phyloP scores from a whole-genome alignment of 1,140 invertebrate species.

The Polypedilum vanderplanki region DNA sequence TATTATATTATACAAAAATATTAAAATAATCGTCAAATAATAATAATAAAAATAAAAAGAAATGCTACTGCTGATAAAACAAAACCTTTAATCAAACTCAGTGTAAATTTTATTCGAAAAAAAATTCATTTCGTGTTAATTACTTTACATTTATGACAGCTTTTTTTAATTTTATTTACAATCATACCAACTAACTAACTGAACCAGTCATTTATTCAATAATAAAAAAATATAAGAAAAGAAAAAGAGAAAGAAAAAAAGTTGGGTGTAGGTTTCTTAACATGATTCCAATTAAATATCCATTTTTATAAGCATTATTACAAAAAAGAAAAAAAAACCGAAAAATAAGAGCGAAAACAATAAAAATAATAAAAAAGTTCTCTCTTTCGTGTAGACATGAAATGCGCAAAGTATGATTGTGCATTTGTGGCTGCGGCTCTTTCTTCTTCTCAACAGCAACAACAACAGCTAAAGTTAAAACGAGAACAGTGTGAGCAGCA shows the following conservation, averaged over 20 bases:
- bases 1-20: too few relatives aligned
- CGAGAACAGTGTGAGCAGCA: neutral
- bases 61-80: too few relatives aligned
- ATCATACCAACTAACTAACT: neutral
- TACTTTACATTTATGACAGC: conserved; percentile 18
- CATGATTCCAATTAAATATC: conserved; percentile 19
- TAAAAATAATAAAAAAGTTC: conserved; percentile 2
- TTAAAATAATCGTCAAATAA: too few relatives aligned
- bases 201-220: neutral
- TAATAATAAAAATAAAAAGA: too few relatives aligned
- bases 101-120: too few relatives aligned
- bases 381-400: neutral
- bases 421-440: conserved; percentile 1
- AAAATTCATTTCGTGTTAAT: neutral
- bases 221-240: neutral
- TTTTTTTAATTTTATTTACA: neutral
- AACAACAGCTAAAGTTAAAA: too few relatives aligned
- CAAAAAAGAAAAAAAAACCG: neutral
- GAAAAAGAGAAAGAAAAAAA: neutral
- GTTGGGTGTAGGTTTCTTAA: neutral
- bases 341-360: conserved; percentile 1
- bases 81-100: too few relatives aligned
- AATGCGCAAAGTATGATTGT: conserved; percentile 17
- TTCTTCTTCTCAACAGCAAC: neutral
- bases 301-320: neutral